Evolutionary conservation across 2,797 vertebrate species (phyloP).

Genomic region (Characodon lateralis): DNA sequence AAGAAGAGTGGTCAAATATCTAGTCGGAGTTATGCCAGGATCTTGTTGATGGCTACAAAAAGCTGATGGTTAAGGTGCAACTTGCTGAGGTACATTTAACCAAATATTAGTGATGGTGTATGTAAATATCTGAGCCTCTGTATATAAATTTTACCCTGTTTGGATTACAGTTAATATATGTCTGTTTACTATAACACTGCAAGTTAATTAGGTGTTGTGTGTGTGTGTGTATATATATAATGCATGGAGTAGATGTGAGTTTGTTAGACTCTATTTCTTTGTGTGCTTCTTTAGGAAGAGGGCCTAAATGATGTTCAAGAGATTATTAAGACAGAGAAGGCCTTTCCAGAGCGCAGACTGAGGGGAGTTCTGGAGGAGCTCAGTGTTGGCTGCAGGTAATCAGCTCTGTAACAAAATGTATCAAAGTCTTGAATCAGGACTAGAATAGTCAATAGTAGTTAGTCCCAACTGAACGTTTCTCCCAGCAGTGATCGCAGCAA

Average conservation of each 20-base stretch:
- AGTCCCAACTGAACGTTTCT: neutral
- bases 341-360: slow-evolving; percentile 92
- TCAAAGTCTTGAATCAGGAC: slow-evolving; percentile 9
- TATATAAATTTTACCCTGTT: neutral
- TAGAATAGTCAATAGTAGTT: neutral
- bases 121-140: neutral
- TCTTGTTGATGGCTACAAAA: neutral
- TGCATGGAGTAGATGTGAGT: neutral
- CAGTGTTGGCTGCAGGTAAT: slow-evolving; percentile 88
- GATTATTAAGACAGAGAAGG: slow-evolving; percentile 96
- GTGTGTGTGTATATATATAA: neutral
- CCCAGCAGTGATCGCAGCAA: slow-evolving; percentile 4
- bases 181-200: neutral
- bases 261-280: neutral
- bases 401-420: slow-evolving; percentile 17
- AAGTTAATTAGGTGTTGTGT: neutral
- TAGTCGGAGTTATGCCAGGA: neutral
- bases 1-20: neutral
- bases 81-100: neutral
- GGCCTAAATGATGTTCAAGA: slow-evolving; percentile 96
- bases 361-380: slow-evolving; percentile 95
- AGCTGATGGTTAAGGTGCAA: neutral
- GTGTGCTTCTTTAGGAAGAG: slow-evolving; percentile 85
- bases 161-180: neutral
- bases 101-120: neutral